Base-by-base conservation (phyloP, 2,113 vertebrate genomes). In the Cryptomyrus ogoouensis region DNA sequence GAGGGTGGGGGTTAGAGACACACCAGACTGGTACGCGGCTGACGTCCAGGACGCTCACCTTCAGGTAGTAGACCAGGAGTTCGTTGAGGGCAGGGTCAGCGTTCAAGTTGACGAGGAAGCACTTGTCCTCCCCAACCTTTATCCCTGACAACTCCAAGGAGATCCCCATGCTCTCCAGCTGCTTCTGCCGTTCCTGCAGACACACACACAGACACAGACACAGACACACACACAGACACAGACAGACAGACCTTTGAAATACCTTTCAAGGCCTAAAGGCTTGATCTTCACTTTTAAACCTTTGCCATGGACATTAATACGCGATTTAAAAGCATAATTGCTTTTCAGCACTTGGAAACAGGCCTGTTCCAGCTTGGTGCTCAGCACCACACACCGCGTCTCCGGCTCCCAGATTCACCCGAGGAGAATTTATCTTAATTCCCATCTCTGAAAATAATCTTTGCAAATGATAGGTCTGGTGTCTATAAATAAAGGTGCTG, bases 151-250 rank as follows among this genome's bases (percentile, higher is more conserved):
- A 98, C 93, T 99, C 98, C 2, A 99, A 95, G 89, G 98, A 99
- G 93, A 99, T 99, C 5, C 98, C 98, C 98, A 99, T 98, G 92
- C 98, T 99, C 93, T 99, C 98, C n/a, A 99, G 94, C 90, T 99
- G 98, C 86, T 96, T 97, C 89, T 99, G 98, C 53, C 98, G 97
- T 90, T 99, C 98, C 98, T 99, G 94, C 49, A 92, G 6, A 88
- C 47, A 85, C 27, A 56, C 46, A 17, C 31, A 88, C 66, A 83
- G 19, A 3, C 12, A 50, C 49, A 8, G 12, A 50, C 49, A 50
- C 12, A 50, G 27, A n/a, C 6, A 31, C 42, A n/a, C 49, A 92
- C 10, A 87, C 35, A 85, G 27, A 46, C 31, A n/a, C 31, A 89
- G 49, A 13, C 49, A 50, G 50, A 52, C 50, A 15, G 13, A 52